Evolutionary conservation across 1,140 invertebrate species (phyloP), one percentile per base, ranked within the genome.

Genomic region (Sitodiplosis mosellana): DNA sequence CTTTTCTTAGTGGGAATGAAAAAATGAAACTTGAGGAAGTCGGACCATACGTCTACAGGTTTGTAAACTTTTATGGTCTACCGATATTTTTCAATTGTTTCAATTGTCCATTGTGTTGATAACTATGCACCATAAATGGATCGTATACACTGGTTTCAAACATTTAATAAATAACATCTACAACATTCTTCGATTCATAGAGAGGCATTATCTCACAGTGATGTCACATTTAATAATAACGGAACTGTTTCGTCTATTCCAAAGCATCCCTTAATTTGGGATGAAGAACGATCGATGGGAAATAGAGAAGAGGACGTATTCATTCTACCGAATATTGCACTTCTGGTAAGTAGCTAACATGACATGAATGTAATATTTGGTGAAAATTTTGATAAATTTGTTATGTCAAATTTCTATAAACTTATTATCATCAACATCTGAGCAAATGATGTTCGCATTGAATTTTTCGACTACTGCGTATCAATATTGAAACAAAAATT

Each of bases 21-120:
- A 88, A 83, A 56, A 62, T 92, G 1, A 74, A 68, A 47, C 69
- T 94, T 3, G 59, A 80, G 55, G 77, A 94, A 74, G 74, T 83
- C 43, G 90, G 90, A 0, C 90, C 90, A 0, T 94, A 90, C 61
- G 83, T 88, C 7, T 95, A 92, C 67, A 84, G 75, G 88, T 20
- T 41, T 41, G 27, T 48, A n/a, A n/a, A n/a, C n/a, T n/a, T n/a
- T n/a, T n/a, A n/a, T n/a, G n/a, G n/a, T n/a, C n/a, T n/a, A n/a
- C n/a, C n/a, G n/a, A n/a, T n/a, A n/a, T n/a, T n/a, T n/a, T n/a
- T n/a, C n/a, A n/a, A n/a, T 18, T 49, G 20, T 20, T 47, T 51
- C 33, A 44, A 27, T 17, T 27, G 38, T n/a, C n/a, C n/a, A n/a
- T n/a, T n/a, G n/a, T n/a, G n/a, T n/a, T n/a, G n/a, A n/a, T n/a